Evolutionary conservation across 2,888 invertebrate species (phyloP).

Genomic region (Tenthredo amoena): DNA sequence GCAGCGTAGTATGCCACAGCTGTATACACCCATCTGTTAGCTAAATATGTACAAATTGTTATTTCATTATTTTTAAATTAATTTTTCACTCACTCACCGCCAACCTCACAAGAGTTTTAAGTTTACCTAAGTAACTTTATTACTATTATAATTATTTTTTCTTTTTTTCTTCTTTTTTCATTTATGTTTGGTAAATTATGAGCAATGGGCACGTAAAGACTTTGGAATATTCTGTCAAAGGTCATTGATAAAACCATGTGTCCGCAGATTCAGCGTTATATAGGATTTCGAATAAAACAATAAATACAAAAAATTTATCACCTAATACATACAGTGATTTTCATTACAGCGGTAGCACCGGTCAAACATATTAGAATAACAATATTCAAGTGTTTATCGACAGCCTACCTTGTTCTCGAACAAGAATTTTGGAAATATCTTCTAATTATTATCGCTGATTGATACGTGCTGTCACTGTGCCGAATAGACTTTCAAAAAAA

Average conservation of each 20-base stretch:
- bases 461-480: slow-evolving; percentile 10
- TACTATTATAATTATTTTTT: slow-evolving; percentile 22
- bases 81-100: slow-evolving; percentile 43
- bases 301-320: slow-evolving; percentile 7
- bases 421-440: not conserved
- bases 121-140: slow-evolving; percentile 42
- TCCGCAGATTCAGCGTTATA: not conserved
- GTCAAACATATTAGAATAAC: not conserved
- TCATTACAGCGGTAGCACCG: not conserved
- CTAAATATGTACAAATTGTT: slow-evolving; percentile 54
- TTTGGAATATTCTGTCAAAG: slow-evolving; percentile 6
- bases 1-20: slow-evolving; percentile 24
- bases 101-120: slow-evolving; percentile 39
- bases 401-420: not conserved
- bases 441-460: not conserved
- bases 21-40: slow-evolving; percentile 51
- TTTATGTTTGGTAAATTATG: slow-evolving; percentile 16
- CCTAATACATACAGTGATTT: not conserved
- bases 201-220: slow-evolving; percentile 39
- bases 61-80: slow-evolving; percentile 42
- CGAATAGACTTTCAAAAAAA: not conserved
- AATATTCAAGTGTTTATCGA: not conserved
- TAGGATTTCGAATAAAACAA: not conserved
- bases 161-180: not conserved
- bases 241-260: slow-evolving; percentile 31